Base-by-base conservation (phyloP, 2,888 invertebrate species). In the Watsonalla cultraria region DNA sequence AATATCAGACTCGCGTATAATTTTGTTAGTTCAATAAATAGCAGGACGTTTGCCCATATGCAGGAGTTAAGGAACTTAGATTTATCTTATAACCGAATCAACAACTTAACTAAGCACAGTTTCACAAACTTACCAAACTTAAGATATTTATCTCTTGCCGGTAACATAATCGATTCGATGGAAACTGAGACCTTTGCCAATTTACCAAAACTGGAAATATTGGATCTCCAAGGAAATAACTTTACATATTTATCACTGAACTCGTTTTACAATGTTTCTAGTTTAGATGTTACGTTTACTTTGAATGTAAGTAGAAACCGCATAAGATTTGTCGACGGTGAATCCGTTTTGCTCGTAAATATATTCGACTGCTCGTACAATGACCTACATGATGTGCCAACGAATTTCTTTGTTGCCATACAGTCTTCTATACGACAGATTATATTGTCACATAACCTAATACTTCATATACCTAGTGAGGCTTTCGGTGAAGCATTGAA, bases 1-100 rank as follows among this genome's bases (percentile, higher is more conserved):
- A 96, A 97, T 78, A 92, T 97, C 46, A 93, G 97, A 68, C 88
- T 97, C 53, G 95, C 96, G 5, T 95, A 96, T 79, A 97, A 97
- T 85, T 94, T 94, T 69, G 82, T 97, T 58, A 93, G 93, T 65
- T 88, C 85, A 5, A 86, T 97, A 50, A 92, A 93, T 46, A 87
- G 93, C 14, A 91, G 93, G 62, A 95, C 95, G 7, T 97, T 97
- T 78, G 90, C 92, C 61, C 93, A 93, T 72, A 87, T 97, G 66
- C 92, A 92, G 9, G 94, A 94, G 76, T 85, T 97, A 64, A 94
- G 95, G 79, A 95, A 94, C 53, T 90, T 97, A 61, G 95, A 96
- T 78, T 87, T 97, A 67, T 94, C 95, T 60, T 95, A 94, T 53
- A 97, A 97, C 83, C 93, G 94, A 75, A 94, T 97, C 70, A 92